phyloP scores from a whole-genome alignment of 2,113 vertebrate species.

The Burhinus bistriatus region DNA sequence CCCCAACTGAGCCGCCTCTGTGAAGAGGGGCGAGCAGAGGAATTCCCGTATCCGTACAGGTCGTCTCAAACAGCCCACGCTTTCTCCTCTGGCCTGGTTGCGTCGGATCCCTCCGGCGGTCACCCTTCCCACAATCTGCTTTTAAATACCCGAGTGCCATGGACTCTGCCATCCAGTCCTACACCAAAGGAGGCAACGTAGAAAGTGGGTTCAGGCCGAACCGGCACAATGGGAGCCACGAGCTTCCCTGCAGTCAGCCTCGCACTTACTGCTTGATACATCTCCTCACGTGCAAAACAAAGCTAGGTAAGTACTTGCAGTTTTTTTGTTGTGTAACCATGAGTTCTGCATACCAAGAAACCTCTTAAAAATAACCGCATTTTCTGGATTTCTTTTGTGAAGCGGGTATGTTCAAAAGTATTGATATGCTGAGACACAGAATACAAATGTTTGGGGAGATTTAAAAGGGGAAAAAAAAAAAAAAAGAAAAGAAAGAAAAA shows the following conservation, averaged over 20 bases:
- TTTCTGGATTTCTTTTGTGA: not conserved
- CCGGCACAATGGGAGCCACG: rapidly evolving
- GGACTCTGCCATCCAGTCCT: not conserved
- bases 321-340: not conserved
- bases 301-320: not conserved
- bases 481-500: not conserved
- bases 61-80: not conserved
- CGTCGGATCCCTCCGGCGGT: not conserved
- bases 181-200: not conserved
- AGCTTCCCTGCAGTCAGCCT: not conserved
- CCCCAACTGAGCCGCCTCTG: not conserved
- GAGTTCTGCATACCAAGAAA: not conserved
- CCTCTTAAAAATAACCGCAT: not conserved
- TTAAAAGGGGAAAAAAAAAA: not conserved
- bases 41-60: not conserved
- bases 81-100: not conserved
- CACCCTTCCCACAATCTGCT: not conserved
- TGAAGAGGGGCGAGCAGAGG: not conserved
- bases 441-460: not conserved
- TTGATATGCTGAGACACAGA: rapidly evolving
- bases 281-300: not conserved
- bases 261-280: rapidly evolving
- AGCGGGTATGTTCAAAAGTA: not conserved
- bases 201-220: rapidly evolving
- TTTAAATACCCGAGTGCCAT: not conserved